A percentile compares a stretch with the other conserved stretches of the same genome.
Evolutionary conservation across 1,140 invertebrate species (phyloP).

Genomic region (Ericerus pela): DNA sequence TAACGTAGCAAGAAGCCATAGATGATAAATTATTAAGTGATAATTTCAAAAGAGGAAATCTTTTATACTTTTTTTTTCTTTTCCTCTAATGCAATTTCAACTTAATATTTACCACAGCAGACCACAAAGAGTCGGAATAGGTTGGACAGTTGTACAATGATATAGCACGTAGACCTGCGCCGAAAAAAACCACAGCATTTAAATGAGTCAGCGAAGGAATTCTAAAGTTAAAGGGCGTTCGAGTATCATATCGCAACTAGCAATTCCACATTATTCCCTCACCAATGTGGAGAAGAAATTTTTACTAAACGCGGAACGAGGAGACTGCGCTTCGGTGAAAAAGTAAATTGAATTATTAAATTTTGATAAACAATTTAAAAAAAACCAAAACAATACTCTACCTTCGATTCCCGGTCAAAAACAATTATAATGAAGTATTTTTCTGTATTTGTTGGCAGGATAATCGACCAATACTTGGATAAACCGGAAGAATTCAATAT

Average conservation of each 20-base stretch:
- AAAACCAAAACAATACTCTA: background rate
- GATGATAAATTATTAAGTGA: too few relatives aligned
- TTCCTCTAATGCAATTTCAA: too few relatives aligned
- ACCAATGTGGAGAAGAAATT: constrained; percentile 69
- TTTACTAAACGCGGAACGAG: constrained; percentile 67
- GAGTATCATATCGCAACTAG: background rate
- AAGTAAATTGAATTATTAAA: constrained; percentile 37
- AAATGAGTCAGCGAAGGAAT: background rate
- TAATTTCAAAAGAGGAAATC: too few relatives aligned
- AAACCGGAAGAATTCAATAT: constrained; percentile 62
- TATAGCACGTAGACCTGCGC: too few relatives aligned
- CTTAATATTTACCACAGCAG: too few relatives aligned
- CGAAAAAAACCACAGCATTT: background rate
- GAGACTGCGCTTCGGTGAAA: constrained; percentile 65
- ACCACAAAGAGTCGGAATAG: too few relatives aligned
- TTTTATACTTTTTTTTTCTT: too few relatives aligned
- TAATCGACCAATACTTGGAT: constrained; percentile 44
- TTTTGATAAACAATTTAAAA: background rate
- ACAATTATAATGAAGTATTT: too few relatives aligned
- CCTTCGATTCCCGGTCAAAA: background rate
- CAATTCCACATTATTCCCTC: constrained; percentile 37
- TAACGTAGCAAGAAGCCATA: too few relatives aligned
- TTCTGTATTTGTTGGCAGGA: constrained; percentile 32
- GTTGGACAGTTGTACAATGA: too few relatives aligned
- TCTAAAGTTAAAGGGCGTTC: background rate